A percentile compares a stretch with the other conserved stretches of the same genome.
Evolutionary conservation across 2,113 vertebrate species (phyloP).

Genomic region (Nannobrachium achirus): DNA sequence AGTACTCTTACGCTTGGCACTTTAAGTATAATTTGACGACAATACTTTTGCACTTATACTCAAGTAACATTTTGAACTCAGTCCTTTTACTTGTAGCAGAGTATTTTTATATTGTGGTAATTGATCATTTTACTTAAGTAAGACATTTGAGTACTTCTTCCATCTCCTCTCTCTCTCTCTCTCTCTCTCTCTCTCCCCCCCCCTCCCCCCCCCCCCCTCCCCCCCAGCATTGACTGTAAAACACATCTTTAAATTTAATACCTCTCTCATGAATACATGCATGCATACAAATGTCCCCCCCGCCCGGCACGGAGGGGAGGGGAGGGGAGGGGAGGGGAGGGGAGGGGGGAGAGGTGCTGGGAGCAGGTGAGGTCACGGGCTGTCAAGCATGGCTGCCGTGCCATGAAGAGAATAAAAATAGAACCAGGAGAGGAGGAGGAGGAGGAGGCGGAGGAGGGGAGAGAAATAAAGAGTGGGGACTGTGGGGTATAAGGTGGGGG

Average conservation of each 20-base stretch:
- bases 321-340: neutral
- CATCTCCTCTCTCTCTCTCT: conserved; percentile 27
- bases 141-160: neutral
- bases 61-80: no score
- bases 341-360: conserved; percentile 37
- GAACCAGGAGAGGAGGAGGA: conserved; percentile 27
- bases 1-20: no score
- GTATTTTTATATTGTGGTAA: no score
- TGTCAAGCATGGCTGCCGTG: conserved; percentile 49
- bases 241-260: conserved; percentile 68
- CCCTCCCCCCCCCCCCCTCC: conserved; percentile 1
- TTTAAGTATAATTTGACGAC: no score
- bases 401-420: neutral
- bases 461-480: neutral
- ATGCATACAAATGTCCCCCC: conserved; percentile 69
- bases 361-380: conserved; percentile 57
- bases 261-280: conserved; percentile 73
- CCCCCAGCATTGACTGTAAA: conserved; percentile 58
- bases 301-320: no score
- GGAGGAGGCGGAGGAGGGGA: neutral
- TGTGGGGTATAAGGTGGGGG: no score
- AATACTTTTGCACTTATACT: no score
- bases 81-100: no score
- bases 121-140: no score
- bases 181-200: conserved; percentile 17